Conservation (phyloP, 2,888 invertebrate genomes). For the Sylvicola fuscatus region DNA sequence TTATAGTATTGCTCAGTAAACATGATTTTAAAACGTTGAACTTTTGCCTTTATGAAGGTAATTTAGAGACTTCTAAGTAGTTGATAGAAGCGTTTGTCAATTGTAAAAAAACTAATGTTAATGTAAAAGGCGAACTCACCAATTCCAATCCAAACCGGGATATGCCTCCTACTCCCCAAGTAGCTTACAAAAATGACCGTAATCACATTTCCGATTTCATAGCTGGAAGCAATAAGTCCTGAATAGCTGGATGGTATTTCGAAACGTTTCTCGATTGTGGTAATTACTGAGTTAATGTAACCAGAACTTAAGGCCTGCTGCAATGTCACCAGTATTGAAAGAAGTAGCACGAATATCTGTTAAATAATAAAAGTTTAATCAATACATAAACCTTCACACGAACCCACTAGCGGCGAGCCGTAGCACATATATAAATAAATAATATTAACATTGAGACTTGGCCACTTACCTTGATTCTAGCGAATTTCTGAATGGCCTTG, state of each 20-base stretch:
- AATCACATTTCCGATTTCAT: conserved; percentile 88
- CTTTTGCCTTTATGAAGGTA: too few relatives aligned
- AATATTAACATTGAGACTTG: background rate
- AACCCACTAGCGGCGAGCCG: too few relatives aligned
- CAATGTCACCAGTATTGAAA: conserved; percentile 74
- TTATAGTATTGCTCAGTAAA: background rate
- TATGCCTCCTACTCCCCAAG: conserved; percentile 77
- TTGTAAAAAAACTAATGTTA: too few relatives aligned
- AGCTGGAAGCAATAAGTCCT: conserved; percentile 82
- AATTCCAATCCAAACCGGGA: conserved; percentile 87
- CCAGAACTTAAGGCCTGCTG: conserved; percentile 83
- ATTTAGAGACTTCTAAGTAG: too few relatives aligned
- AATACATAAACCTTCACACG: background rate
- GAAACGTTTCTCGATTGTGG: conserved; percentile 87
- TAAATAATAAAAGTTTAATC: background rate
- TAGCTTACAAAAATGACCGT: conserved; percentile 93
- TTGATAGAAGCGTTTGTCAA: too few relatives aligned
- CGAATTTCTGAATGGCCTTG: conserved; percentile 64
- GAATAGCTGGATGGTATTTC: conserved; percentile 87
- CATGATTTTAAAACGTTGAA: background rate
- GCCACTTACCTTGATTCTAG: conserved; percentile 59
- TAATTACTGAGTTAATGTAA: conserved; percentile 88
- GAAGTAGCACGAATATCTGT: conserved; percentile 74
- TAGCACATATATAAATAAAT: conserved; percentile 1
- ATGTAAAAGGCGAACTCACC: conserved; percentile 32